A percentile compares a stretch with the other conserved stretches of the same genome.
Evolutionary conservation across 2,113 vertebrate species (phyloP).

Genomic region (Globicephala melas): DNA sequence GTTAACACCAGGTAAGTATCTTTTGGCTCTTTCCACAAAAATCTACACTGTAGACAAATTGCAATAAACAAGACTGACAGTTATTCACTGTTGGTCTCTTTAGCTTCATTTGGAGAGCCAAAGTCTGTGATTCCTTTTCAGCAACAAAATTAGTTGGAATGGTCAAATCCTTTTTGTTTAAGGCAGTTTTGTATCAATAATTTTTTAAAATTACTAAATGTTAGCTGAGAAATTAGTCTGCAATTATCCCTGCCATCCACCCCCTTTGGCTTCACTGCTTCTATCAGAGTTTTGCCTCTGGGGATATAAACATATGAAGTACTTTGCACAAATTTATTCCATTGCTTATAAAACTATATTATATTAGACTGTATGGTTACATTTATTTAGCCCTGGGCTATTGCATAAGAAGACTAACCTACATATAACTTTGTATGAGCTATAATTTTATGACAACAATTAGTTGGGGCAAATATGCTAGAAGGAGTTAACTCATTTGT

Average conservation of each 20-base stretch:
- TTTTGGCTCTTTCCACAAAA: not conserved
- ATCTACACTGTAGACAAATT: conserved; percentile 2
- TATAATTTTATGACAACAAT: not conserved
- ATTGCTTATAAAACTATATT: not conserved
- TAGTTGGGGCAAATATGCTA: not conserved
- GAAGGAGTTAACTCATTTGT: not conserved
- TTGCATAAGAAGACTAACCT: conserved; percentile 11
- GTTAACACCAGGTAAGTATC: not conserved
- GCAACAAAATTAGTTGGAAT: conserved; percentile 26
- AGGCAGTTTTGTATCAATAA: not conserved
- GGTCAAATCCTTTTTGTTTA: conserved; percentile 5
- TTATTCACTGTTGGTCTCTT: not conserved
- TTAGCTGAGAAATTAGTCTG: conserved; percentile 32
- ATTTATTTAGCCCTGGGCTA: conserved; percentile 39
- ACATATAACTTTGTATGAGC: conserved; percentile 28
- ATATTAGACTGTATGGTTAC: conserved; percentile 12
- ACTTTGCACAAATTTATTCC: conserved; percentile 42
- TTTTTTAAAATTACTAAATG: conserved; percentile 28
- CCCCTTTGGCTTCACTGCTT: conserved; percentile 21
- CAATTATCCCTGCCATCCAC: not conserved
- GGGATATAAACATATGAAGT: not conserved
- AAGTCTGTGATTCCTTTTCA: not conserved
- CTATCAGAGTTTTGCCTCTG: conserved; percentile 29
- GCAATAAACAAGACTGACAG: not conserved
- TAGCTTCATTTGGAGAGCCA: not conserved